Base-by-base conservation (phyloP, 2,888 invertebrate species). In the Drosophila peninsularis region DNA sequence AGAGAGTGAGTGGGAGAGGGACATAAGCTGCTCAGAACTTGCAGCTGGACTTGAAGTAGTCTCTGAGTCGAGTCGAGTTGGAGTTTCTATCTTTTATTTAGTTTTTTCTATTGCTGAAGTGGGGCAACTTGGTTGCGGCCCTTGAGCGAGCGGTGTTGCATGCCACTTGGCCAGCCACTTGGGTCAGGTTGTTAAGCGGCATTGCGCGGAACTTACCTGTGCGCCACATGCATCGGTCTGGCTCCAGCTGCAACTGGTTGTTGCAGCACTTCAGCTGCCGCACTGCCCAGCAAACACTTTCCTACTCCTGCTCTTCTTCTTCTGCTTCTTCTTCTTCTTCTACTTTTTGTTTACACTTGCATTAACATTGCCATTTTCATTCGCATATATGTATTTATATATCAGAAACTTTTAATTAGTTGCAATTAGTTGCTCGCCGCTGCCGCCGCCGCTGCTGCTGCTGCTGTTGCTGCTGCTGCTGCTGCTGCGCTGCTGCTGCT, bases 181-280 rank as follows among this genome's bases (percentile, higher is more conserved):
- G 32, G 32, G 49, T 14, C 11, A 32, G 5, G 47, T 37, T 37
- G 37, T 37, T 24, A 27, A 37, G 36, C 37, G 52, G 52, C 36
- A 27, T 37, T 27, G 52, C 49, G 49, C 49, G 52, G 52, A 30
- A 54, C 54, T 54, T 41, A 54, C 54, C 54, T 54, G 54, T 41
- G 54, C 54, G 54, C 54, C 54, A 30, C 39, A 55, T 55, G 54
- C 52, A 19, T 30, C 30, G 17, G 47, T 27, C 44, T 32, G 49
- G 49, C 49, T 50, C 49, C 49, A 52, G 52, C 37, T 37, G 52
- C 52, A 52, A 52, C 52, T 52, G 52, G 52, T 52, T 52, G 52
- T 14, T 32, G 36, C 50, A 30, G 21, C 34, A 21, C 32, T 21
- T 21, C 47, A 17, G 30, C 41, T 47, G 5, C 6, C 6, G 11